Evolutionary conservation across 2,113 vertebrate species (phyloP), one percentile per base, ranked within the genome.

Genomic region (Coryphaenoides rupestris): DNA sequence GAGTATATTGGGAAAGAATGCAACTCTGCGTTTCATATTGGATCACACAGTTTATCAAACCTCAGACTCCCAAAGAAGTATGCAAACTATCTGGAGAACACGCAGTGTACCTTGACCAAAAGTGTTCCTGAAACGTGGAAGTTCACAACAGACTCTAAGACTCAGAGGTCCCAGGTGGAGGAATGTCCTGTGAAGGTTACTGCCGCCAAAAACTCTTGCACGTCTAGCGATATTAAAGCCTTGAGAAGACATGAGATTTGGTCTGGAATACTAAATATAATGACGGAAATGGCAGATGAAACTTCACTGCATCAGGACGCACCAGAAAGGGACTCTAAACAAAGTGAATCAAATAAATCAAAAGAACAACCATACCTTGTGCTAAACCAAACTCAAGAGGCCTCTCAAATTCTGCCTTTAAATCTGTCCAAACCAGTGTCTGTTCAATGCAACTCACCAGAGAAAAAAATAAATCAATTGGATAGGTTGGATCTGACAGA

Each of bases 261-360:
- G 23, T 75, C 49, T 0, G 72, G 62, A 52, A 19, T 63, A 61
- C 54, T 55, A 40, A 68, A 40, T 65, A 15, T 59, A 47, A 33
- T 55, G 60, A 74, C 40, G 24, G 74, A 80, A 56, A 58, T 45
- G 33, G 79, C 40, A 49, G 23, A 61, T 64, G 52, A 58, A 33
- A 57, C 6, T 52, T 77, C 58, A 58, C 63, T 64, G 72, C 69
- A 80, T 75, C 55, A 71, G 57, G 69, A 77, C 65, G 60, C 76
- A 62, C 77, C 61, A 63, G 83, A 75, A 70, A 74, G 58, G 63
- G 33, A 46, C 54, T 75, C 56, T 10, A 17, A 70, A 72, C 57
- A 16, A 15, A 53, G 24, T 28, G 17, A 14, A n/a, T 21, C 15
- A 21, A 33, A 65, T 24, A 71, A 60, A 64, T 65, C 73, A 64